A percentile compares a stretch with the other conserved stretches of the same genome.
These are phyloP conservation scores for Vanessa tameamea DNA, from an alignment of 1,140 invertebrate species.

Conservation along the genomic window DNA sequence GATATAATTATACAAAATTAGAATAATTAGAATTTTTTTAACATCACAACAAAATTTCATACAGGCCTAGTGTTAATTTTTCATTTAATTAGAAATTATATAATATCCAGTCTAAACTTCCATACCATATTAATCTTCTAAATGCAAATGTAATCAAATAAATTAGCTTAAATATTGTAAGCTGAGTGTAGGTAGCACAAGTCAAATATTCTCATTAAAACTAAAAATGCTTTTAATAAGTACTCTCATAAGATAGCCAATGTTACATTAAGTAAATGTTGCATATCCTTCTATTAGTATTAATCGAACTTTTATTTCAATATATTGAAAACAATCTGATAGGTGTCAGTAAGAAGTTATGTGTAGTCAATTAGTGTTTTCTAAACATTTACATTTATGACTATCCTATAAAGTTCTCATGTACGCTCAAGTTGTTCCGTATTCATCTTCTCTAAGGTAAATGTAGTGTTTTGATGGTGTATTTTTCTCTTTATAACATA, in stretches of 20 bases:
- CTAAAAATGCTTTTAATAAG: not conserved
- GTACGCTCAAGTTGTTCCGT: conserved; percentile 25
- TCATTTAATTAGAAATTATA: not conserved
- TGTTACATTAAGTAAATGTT: conserved; percentile 10
- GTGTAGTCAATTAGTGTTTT: conserved; percentile 57
- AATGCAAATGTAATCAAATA: not conserved
- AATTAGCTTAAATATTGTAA: conserved; percentile 1
- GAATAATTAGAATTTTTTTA: not conserved
- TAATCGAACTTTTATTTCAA: not conserved
- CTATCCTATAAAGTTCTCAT: conserved; percentile 6
- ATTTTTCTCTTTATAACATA: conserved; percentile 8
- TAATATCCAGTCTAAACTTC: not conserved
- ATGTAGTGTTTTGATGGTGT: conserved; percentile 12
- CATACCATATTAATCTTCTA: not conserved
- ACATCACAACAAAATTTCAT: not conserved
- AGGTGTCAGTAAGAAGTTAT: conserved; percentile 46
- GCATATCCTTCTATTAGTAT: conserved; percentile 18
- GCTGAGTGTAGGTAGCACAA: not conserved
- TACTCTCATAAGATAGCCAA: not conserved
- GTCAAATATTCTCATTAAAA: not conserved
- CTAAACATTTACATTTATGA: conserved; percentile 51
- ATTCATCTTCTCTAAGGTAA: conserved; percentile 38
- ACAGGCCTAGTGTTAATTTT: not conserved
- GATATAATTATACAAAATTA: conserved; percentile 21
- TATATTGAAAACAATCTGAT: not conserved